A percentile compares a stretch with the other conserved stretches of the same genome.
Evolutionary conservation across 2,797 vertebrate genomes (phyloP).

Genomic region (Glyptemys insculpta): DNA sequence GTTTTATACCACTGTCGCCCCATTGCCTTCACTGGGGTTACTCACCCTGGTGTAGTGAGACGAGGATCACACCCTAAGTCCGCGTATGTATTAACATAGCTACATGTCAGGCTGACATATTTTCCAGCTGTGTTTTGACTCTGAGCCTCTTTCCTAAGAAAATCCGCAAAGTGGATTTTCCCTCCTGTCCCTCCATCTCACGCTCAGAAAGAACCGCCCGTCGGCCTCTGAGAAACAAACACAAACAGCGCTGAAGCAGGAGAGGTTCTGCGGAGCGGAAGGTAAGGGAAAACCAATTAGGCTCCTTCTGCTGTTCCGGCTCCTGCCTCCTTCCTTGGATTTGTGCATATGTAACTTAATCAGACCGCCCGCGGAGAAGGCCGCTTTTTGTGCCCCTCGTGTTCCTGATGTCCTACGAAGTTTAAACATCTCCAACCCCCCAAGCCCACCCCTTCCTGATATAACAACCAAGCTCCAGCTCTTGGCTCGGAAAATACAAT

Average conservation of each 20-base stretch:
- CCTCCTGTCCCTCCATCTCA: neutral
- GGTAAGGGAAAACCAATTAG: neutral
- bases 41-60: neutral
- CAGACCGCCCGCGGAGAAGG: neutral
- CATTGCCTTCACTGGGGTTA: neutral
- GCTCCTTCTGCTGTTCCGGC: neutral
- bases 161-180: neutral
- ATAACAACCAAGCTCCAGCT: conserved; percentile 46
- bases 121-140: neutral
- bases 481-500: conserved; percentile 37
- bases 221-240: neutral
- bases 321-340: no score
- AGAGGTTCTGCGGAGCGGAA: neutral
- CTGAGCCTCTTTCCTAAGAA: neutral
- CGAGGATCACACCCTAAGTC: neutral
- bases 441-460: neutral
- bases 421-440: fast-evolving
- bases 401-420: fast-evolving
- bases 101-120: neutral
- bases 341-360: neutral
- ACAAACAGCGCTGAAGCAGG: neutral
- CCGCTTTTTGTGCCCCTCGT: fast-evolving
- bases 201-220: neutral
- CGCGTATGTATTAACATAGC: neutral
- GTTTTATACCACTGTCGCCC: neutral